phyloP scores from a whole-genome alignment of 2,797 vertebrate species.

The Myotis daubentonii region DNA sequence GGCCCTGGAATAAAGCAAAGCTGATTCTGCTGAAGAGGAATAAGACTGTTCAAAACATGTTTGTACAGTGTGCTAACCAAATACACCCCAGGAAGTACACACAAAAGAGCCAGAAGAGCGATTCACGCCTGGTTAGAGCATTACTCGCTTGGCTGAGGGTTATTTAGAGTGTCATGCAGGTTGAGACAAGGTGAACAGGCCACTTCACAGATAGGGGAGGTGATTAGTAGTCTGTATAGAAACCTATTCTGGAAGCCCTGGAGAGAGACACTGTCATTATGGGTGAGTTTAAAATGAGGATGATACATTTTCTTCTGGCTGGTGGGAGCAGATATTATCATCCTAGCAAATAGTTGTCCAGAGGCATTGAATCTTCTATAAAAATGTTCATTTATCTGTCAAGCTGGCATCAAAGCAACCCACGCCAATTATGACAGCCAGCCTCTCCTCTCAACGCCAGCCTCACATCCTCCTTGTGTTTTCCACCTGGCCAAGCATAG shows the following conservation, averaged over 20 bases:
- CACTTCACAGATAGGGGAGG: not conserved
- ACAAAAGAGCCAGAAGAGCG: not conserved
- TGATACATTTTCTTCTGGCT: not conserved
- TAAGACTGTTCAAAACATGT: not conserved
- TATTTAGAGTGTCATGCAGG: not conserved
- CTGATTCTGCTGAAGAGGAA: not conserved
- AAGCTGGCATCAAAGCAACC: not conserved
- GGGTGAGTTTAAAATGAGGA: slow-evolving; percentile 38
- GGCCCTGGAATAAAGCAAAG: not conserved
- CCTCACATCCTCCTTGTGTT: not conserved
- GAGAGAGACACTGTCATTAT: slow-evolving; percentile 36
- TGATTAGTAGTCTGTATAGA: not conserved
- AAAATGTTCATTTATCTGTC: slow-evolving; percentile 19
- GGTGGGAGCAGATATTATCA: slow-evolving; percentile 13
- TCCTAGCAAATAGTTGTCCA: slow-evolving; percentile 50
- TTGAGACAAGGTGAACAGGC: not conserved
- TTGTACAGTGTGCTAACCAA: not conserved
- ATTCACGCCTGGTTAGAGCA: not conserved
- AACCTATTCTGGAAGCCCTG: not conserved
- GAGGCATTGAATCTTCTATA: not conserved
- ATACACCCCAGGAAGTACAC: not conserved
- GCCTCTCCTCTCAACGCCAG: not conserved
- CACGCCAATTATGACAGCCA: accelerated
- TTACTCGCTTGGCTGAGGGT: not conserved
- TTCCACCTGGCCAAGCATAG: not conserved